Base-by-base conservation (phyloP, 64 coral and sea anemone species). In the Porites australiensis region DNA sequence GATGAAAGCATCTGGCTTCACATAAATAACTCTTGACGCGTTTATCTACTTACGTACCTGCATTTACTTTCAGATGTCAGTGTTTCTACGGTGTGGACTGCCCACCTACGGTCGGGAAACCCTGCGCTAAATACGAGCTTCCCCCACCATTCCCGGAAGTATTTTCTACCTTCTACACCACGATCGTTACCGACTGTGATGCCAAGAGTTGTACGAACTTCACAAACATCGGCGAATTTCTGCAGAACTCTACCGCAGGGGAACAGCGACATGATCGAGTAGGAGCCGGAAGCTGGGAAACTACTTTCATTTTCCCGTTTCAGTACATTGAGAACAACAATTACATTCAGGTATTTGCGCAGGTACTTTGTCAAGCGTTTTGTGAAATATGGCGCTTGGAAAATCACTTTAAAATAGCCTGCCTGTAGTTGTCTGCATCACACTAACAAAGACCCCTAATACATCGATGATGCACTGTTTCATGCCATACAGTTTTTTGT, bases 111-210 rank as follows among this genome's bases (percentile, higher is more conserved):
- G 18, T 67, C 6, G 64, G 12, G 1, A 4, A 54, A 21, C 81
- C 81, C 5, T 84, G 81, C 4, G 81, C 16, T 0, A 67, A 10
- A 8, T 84, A 84, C 8, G 15, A 47, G 16, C 46, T 84, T 5
- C 81, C 81, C 46, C 81, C 81, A 13, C 81, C 81, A 9, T 51
- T 84, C 14, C 81, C 81, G 50, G 63, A 12, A 0, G 81, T 84
- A 63, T 84, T 84, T 64, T 84, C 81, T 22, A 22, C 81, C n/a
- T 84, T 84, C 63, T 84, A 84, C 81, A 84, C 81, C 44, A 43
- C 8, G 16, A 70, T 8, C 2, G 46, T 84, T 10, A 84, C 61
- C 4, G 69, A 15, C 12, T 84, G 81, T 21, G 18, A 52, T 6
- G 69, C 50, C 81, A 84, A 67, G 50, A 46, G 27, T 4, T 84